Base-by-base conservation (phyloP, 1,140 invertebrate genomes). In the Lucilia sericata region DNA sequence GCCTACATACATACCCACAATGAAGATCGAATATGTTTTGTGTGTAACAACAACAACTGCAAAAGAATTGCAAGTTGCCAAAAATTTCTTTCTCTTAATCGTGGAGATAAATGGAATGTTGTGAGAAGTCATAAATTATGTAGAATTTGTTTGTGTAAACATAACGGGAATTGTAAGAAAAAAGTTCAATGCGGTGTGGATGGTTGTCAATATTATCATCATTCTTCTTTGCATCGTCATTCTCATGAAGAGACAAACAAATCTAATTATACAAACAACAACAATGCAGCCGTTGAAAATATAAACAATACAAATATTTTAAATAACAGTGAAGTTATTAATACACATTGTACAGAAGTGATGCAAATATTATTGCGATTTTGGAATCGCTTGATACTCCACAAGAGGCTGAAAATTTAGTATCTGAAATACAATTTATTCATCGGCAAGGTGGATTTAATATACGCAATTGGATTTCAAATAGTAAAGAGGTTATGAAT, bases 361-460 rank as follows among this genome's bases (percentile, higher is more conserved):
- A 30, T 30, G 25, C 25, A 30, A 30, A 30, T 30, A 30, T 30
- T 30, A 30, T 30, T 30, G n/a, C n/a, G n/a, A n/a, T 86, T 83
- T 83, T 91, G 8, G 85, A 90, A 78, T 87, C 86, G 42, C 76
- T 83, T 5, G 85, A 85, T n/a, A 82, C 84, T 0, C 65, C 51
- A 13, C 78, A 82, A 0, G 85, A 86, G 21, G 86, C 87, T 0
- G 83, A 47, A 8, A 51, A 74, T n/a, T 17, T 87, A 13, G 84
- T 60, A 51, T 17, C 25, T 17, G 49, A 83, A 13, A 34, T 83
- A 17, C 7, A 14, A 21, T 36, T 25, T 12, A 80, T 84, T 65
- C 75, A 80, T 65, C 42, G 10, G 3, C 19, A 84, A 36, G 75
- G 19, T 42, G 51, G 83, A 36, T 80, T 65, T 17, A 34, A 30